A percentile compares a stretch with the other conserved stretches of the same genome.
Evolutionary conservation across 2,113 vertebrate species (phyloP).

Genomic region (Indicator indicator): DNA sequence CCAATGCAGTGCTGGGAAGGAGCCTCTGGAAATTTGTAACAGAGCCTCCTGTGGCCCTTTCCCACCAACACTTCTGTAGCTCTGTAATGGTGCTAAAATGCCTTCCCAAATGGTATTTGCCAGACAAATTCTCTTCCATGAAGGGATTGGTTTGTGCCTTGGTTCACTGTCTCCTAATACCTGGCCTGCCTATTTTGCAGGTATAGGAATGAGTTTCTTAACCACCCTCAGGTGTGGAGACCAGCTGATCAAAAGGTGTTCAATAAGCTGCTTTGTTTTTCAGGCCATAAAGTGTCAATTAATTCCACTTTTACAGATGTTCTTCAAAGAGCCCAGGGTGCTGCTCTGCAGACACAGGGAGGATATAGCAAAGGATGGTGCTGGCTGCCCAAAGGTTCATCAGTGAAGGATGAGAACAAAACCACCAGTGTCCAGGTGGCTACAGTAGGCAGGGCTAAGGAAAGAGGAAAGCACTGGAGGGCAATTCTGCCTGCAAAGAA

Average conservation of each 20-base stretch:
- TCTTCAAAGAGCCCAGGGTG: not conserved
- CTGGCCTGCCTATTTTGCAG: not conserved
- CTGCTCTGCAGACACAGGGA: not conserved
- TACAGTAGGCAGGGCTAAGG: not conserved
- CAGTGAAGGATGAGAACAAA: not conserved
- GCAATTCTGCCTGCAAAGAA: not conserved
- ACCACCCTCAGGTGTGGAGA: not conserved
- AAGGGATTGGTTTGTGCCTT: not conserved
- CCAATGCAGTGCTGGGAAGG: not conserved
- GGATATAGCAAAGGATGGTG: not conserved
- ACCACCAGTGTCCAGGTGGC: not conserved
- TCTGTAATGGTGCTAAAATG: not conserved
- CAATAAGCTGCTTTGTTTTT: not conserved
- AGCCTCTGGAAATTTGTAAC: not conserved
- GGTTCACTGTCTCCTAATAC: not conserved
- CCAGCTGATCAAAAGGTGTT: not conserved
- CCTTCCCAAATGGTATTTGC: not conserved
- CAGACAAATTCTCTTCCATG: not conserved
- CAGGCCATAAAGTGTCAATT: not conserved
- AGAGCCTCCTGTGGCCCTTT: not conserved
- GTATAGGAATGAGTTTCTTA: not conserved
- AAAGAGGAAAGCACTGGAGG: not conserved
- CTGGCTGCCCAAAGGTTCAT: not conserved
- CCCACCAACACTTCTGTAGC: not conserved
- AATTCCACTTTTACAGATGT: not conserved